Percentiles rank a stretch among this genome's conserved stretches.
phyloP scores from a whole-genome alignment of 1,140 invertebrate genomes.

The Pseudomyrmex concolor region DNA sequence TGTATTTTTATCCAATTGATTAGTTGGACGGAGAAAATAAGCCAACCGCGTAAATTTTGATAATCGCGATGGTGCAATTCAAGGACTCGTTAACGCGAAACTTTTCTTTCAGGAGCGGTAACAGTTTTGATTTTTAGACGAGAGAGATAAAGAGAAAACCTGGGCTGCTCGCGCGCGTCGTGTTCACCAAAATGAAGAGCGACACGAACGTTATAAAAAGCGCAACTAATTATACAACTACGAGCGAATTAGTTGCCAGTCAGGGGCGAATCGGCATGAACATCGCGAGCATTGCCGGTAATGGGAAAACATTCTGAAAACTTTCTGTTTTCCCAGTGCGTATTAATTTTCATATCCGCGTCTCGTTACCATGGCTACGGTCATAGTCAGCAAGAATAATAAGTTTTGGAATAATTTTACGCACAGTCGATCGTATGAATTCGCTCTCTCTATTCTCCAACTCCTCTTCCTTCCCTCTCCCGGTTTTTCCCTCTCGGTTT shows the following conservation, averaged over 20 bases:
- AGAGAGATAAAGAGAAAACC: too few species aligned
- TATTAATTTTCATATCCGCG: slow-evolving; percentile 73
- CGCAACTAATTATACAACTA: slow-evolving; percentile 44
- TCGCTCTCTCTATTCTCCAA: slow-evolving; percentile 53
- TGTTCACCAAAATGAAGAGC: neutral
- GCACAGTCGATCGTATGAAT: slow-evolving; percentile 73
- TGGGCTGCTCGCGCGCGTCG: too few species aligned
- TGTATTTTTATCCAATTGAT: neutral
- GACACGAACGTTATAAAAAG: slow-evolving; percentile 51
- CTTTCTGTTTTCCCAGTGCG: slow-evolving; percentile 63
- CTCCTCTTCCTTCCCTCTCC: slow-evolving; percentile 16
- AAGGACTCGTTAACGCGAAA: too few species aligned
- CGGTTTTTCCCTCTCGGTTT: slow-evolving; percentile 35
- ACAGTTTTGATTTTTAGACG: neutral
- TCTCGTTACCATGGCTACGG: slow-evolving; percentile 57
- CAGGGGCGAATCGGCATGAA: slow-evolving; percentile 44
- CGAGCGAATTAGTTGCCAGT: slow-evolving; percentile 50
- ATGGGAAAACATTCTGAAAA: slow-evolving; percentile 68
- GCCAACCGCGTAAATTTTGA: neutral
- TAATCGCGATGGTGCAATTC: too few species aligned
- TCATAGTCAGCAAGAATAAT: slow-evolving; percentile 69
- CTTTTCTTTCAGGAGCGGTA: neutral
- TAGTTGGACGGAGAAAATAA: slow-evolving; percentile 1
- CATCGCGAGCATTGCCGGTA: slow-evolving; percentile 50
- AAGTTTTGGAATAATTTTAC: slow-evolving; percentile 76